phyloP scores from a whole-genome alignment of 2,113 vertebrate species.

The Clarias magur region DNA sequence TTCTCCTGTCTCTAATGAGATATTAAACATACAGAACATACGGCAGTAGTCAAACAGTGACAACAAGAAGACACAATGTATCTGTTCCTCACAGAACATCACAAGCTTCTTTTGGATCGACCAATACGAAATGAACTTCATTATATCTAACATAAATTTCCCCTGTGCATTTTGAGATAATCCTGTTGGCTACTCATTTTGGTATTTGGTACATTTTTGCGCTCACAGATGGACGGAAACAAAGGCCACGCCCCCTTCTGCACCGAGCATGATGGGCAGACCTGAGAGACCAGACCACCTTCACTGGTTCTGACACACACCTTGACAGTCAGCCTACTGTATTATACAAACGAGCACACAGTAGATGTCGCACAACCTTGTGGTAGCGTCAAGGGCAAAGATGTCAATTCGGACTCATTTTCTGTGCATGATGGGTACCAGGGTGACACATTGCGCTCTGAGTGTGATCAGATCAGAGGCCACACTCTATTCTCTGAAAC shows the following conservation, averaged over 20 bases:
- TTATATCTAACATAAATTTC: too few species aligned
- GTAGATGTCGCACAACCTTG: neutral
- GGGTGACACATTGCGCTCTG: neutral
- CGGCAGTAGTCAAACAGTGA: too few species aligned
- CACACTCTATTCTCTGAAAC: neutral
- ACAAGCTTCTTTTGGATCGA: too few species aligned
- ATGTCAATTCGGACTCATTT: neutral
- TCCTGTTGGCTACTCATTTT: too few species aligned
- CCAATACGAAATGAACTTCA: too few species aligned
- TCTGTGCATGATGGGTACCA: neutral
- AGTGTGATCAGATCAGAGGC: neutral
- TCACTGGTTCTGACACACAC: neutral
- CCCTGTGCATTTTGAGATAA: too few species aligned
- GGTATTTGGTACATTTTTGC: too few species aligned
- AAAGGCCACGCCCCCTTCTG: neutral
- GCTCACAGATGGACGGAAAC: neutral
- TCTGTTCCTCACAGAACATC: too few species aligned
- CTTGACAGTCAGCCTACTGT: neutral
- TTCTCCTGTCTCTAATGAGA: neutral
- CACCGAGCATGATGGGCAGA: too few species aligned
- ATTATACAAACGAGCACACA: fast-evolving
- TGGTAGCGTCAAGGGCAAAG: neutral
- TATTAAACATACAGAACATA: too few species aligned
- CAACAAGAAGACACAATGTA: too few species aligned
- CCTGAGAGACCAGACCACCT: neutral